phyloP scores from a whole-genome alignment of 2,888 invertebrate genomes.

The Cataglyphis cursor region DNA sequence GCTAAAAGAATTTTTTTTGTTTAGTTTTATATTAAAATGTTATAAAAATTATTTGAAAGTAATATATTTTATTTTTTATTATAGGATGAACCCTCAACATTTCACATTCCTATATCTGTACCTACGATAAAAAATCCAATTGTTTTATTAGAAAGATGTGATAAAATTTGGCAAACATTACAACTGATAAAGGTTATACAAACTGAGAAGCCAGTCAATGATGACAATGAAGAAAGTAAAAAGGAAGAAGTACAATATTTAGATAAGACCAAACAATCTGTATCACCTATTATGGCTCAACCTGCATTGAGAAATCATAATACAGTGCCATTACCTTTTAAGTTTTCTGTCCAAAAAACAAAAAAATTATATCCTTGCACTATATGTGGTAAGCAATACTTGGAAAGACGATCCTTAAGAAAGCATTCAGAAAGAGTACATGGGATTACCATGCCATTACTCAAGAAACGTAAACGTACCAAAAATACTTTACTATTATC shows the following conservation, averaged over 20 bases:
- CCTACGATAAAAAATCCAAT: conserved; percentile 79
- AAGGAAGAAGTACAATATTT: background rate
- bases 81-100: conserved; percentile 36
- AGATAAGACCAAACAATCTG: background rate
- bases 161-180: conserved; percentile 85
- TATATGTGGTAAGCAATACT: conserved; percentile 79
- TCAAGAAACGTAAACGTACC: background rate
- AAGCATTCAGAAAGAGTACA: conserved; percentile 79
- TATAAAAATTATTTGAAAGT: background rate
- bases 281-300: conserved; percentile 74
- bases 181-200: conserved; percentile 81
- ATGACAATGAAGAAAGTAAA: conserved; percentile 10
- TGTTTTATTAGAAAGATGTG: conserved; percentile 81
- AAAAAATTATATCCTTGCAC: conserved; percentile 79
- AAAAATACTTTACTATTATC: background rate
- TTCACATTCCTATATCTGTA: conserved; percentile 49
- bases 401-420: conserved; percentile 70
- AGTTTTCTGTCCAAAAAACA: conserved; percentile 78
- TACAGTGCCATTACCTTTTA: conserved; percentile 78
- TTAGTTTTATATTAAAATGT: background rate
- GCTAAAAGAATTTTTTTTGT: background rate
- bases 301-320: conserved; percentile 76
- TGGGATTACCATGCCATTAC: conserved; percentile 72
- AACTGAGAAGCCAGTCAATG: conserved; percentile 14
- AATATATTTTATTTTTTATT: conserved; percentile 34